Evolutionary conservation across 2,113 vertebrate genomes (phyloP).

Genomic region (Myrmophylax atrothorax): DNA sequence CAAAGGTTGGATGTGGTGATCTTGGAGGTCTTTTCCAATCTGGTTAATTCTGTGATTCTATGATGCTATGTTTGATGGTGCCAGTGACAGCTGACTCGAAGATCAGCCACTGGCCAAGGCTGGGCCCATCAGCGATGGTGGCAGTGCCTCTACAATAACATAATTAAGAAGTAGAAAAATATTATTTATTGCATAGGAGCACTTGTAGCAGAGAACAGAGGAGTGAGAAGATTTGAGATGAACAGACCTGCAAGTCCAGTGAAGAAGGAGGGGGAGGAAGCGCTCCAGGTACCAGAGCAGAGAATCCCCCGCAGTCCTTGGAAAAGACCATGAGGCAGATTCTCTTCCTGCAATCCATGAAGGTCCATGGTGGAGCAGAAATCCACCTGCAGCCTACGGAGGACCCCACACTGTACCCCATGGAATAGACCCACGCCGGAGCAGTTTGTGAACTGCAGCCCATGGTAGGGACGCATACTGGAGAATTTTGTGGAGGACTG

Average conservation of each 20-base stretch:
- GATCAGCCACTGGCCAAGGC: rapidly evolving
- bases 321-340: neutral
- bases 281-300: neutral
- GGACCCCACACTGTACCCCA: neutral
- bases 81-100: neutral
- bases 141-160: neutral
- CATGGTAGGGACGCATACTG: no score
- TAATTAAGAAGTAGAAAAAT: neutral
- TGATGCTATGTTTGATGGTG: neutral
- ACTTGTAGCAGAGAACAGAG: neutral
- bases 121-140: neutral
- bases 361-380: neutral
- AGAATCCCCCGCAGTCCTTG: no score
- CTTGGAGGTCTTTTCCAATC: no score
- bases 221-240: neutral
- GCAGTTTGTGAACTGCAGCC: neutral
- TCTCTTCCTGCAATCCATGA: neutral
- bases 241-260: neutral
- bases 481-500: neutral
- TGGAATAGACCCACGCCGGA: neutral
- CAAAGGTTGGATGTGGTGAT: no score
- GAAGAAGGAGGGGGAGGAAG: neutral
- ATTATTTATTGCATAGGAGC: neutral
- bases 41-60: no score
- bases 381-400: neutral